phyloP scores from a whole-genome alignment of 1,140 invertebrate genomes.

The Panagrolaimus sp. region DNA sequence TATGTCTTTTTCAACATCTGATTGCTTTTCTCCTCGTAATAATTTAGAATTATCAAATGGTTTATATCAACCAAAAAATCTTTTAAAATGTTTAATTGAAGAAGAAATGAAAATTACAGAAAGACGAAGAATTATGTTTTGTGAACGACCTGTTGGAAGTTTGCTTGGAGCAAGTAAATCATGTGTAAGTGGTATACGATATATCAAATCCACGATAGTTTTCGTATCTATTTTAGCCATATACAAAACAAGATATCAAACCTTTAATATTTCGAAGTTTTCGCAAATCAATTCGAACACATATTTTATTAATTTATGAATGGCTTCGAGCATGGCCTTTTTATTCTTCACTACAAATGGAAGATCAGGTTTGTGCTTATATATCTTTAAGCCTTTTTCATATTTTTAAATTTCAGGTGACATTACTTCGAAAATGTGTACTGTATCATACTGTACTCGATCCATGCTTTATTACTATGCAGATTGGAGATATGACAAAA shows the following conservation, averaged over 20 bases:
- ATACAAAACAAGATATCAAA: constrained; percentile 46
- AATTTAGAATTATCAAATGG: neutral
- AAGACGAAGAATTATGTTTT: constrained; percentile 52
- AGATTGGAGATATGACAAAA: constrained; percentile 52
- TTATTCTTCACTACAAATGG: constrained; percentile 28
- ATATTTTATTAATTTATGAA: constrained; percentile 57
- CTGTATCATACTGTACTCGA: constrained; percentile 57
- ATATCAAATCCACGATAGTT: no score
- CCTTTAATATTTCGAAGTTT: constrained; percentile 51
- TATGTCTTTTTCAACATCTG: neutral
- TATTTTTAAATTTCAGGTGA: constrained; percentile 11
- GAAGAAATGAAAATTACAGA: constrained; percentile 58
- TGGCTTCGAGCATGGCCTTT: constrained; percentile 55
- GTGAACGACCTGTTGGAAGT: constrained; percentile 47
- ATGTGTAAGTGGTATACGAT: no score
- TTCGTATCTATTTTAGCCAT: constrained; percentile 54
- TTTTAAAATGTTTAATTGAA: constrained; percentile 39
- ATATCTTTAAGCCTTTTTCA: no score
- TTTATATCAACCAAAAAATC: no score
- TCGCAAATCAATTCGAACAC: constrained; percentile 53
- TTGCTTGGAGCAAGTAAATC: constrained; percentile 46
- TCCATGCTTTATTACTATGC: constrained; percentile 48
- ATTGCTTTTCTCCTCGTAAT: neutral
- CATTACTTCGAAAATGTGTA: constrained; percentile 55
- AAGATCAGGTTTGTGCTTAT: constrained; percentile 32